Evolutionary conservation across 1,140 invertebrate species (phyloP).

Genomic region (Eurosta solidaginis): DNA sequence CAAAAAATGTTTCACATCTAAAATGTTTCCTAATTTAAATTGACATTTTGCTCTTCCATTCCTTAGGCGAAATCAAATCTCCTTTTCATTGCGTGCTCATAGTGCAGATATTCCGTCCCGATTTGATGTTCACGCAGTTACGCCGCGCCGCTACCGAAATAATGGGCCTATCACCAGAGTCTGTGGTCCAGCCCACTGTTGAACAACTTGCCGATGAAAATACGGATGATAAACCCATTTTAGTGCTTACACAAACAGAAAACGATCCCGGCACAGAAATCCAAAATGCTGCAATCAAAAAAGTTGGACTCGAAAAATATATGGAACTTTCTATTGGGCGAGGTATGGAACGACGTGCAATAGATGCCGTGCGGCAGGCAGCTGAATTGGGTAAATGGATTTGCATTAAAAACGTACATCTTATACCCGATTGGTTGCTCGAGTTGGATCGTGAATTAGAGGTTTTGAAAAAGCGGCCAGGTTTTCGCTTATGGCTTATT

Average conservation of each 20-base stretch:
- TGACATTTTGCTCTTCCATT: background rate
- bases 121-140: conserved; percentile 76
- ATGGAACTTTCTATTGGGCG: conserved; percentile 55
- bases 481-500: conserved; percentile 80
- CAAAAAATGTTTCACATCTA: background rate
- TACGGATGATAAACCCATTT: conserved; percentile 68
- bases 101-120: conserved; percentile 81
- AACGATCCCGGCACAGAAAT: conserved; percentile 84
- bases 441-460: conserved; percentile 75
- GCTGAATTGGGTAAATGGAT: conserved; percentile 52
- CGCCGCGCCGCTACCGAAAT: conserved; percentile 71
- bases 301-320: conserved; percentile 65
- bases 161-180: conserved; percentile 64
- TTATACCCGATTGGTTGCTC: conserved; percentile 79
- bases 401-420: conserved; percentile 84
- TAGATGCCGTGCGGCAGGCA: conserved; percentile 41
- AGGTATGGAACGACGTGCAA: conserved; percentile 44
- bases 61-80: conserved; percentile 46
- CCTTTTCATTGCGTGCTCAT: conserved; percentile 85
- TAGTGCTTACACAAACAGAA: conserved; percentile 76
- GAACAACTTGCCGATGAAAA: conserved; percentile 52
- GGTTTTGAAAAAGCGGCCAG: conserved; percentile 64
- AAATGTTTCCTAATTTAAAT: background rate
- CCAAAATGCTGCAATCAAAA: conserved; percentile 66
- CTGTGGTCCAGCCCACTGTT: conserved; percentile 48